These are phyloP conservation scores for Premnoplex brunnescens DNA, from an alignment of 2,797 vertebrate species.

Conservation along the genomic window DNA sequence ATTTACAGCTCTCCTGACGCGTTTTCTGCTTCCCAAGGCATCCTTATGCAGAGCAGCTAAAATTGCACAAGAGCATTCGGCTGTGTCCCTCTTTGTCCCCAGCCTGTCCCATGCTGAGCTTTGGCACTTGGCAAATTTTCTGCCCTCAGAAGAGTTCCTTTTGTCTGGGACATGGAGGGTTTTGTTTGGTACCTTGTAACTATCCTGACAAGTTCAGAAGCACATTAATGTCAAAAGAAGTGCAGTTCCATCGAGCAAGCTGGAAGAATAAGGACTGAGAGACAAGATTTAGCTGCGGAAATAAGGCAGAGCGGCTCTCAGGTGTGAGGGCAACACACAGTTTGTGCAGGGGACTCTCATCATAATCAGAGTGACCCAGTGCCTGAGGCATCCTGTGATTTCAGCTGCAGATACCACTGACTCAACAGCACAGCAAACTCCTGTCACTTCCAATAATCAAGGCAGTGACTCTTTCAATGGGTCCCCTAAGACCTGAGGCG, in stretches of 20 bases:
- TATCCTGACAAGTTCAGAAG: background rate
- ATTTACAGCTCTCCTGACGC: conserved; percentile 47
- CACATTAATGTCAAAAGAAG: background rate
- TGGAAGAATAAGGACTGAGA: background rate
- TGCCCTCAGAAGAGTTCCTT: conserved; percentile 31
- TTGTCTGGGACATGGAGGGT: background rate
- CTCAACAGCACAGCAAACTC: background rate
- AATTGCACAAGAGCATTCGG: conserved; percentile 29
- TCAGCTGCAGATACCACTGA: background rate
- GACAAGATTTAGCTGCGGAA: background rate
- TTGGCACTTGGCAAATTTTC: conserved; percentile 17
- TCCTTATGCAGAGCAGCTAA: conserved; percentile 23
- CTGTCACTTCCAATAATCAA: background rate
- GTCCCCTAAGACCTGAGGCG: background rate
- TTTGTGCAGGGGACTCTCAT: background rate
- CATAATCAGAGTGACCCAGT: background rate
- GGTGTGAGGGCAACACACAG: background rate
- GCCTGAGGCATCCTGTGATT: background rate
- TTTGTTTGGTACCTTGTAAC: conserved; percentile 23
- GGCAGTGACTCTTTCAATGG: background rate
- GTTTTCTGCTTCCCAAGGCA: conserved; percentile 46
- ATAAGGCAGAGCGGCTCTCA: background rate
- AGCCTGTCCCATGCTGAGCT: conserved; percentile 30
- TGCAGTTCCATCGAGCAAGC: background rate
- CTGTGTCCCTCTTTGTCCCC: conserved; percentile 45